Conservation (phyloP, 2,797 vertebrate genomes). For the Phrynocephalus forsythii region DNA sequence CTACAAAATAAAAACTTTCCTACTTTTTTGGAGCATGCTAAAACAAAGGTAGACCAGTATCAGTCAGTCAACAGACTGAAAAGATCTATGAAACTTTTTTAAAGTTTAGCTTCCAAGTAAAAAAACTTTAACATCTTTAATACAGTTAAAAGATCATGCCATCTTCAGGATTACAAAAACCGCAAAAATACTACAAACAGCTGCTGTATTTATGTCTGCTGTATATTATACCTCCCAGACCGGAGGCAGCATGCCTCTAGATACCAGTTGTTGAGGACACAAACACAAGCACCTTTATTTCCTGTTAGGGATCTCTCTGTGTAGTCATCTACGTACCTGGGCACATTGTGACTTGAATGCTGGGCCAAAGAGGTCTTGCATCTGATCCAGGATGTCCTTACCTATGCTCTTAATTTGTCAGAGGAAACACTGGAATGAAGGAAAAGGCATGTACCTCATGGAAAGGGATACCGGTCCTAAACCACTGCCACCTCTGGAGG, state of each 20-base stretch:
- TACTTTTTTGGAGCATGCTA: no score
- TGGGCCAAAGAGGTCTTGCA: neutral
- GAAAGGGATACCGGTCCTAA: neutral
- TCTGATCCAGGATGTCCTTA: neutral
- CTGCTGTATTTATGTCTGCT: no score
- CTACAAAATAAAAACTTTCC: no score
- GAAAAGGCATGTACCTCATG: neutral
- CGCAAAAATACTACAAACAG: no score
- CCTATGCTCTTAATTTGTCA: neutral
- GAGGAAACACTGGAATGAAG: neutral
- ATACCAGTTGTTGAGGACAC: neutral
- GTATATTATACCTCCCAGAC: neutral
- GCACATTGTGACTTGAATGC: neutral
- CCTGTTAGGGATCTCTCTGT: neutral
- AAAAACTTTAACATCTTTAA: no score
- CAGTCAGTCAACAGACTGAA: no score
- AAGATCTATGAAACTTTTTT: no score
- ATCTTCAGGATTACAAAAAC: no score
- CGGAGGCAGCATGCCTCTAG: neutral
- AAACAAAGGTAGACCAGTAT: no score
- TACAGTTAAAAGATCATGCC: no score
- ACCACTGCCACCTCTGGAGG: no score
- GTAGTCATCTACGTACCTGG: neutral
- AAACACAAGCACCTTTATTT: neutral
- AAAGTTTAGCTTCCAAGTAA: no score